Evolutionary conservation across 2,888 invertebrate genomes (phyloP), one percentile per base, ranked within the genome.

Genomic region (Aricia artaxerxes): DNA sequence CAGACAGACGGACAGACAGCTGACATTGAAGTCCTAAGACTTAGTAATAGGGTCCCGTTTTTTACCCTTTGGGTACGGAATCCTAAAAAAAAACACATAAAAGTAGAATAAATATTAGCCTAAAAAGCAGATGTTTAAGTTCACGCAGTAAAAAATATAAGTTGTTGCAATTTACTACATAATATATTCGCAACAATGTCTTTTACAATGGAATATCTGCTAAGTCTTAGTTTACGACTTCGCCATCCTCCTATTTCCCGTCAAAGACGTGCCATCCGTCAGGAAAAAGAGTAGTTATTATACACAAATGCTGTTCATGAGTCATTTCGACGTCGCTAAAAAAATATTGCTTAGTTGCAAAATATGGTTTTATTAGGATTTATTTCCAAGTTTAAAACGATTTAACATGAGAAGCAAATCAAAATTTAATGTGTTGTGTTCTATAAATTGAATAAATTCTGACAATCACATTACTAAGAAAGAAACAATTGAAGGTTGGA

Each of bases 221-320:
- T 38, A 38, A 38, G 69, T 69, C 69, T 69, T 69, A 5, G 5
- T 69, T 69, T 69, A 69, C 69, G 69, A 69, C 69, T 38, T 38
- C 5, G 69, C 69, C 69, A 69, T 69, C 69, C 69, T 69, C 49
- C 75, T 49, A 31, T 49, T 75, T 75, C 75, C 75, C 75, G 75
- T 44, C 49, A 11, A 49, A 75, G 44, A 49, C 75, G 75, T 75
- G 75, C 49, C 75, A 75, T 75, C 75, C 75, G 75, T 49, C 69
- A 69, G 69, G 69, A 69, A 69, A 69, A 35, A 38, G 69, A 35
- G 13, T 69, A 69, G 4, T 11, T 35, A 60, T n/a, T 60, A 31
- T 31, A 64, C 4, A 31, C 31, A 64, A 64, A 69, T 38, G 69
- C 35, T 38, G 35, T 35, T 69, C 35, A 69, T 69, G 69, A 69